phyloP scores from a whole-genome alignment of 2,113 vertebrate genomes.

The Ancistrus triradiatus region DNA sequence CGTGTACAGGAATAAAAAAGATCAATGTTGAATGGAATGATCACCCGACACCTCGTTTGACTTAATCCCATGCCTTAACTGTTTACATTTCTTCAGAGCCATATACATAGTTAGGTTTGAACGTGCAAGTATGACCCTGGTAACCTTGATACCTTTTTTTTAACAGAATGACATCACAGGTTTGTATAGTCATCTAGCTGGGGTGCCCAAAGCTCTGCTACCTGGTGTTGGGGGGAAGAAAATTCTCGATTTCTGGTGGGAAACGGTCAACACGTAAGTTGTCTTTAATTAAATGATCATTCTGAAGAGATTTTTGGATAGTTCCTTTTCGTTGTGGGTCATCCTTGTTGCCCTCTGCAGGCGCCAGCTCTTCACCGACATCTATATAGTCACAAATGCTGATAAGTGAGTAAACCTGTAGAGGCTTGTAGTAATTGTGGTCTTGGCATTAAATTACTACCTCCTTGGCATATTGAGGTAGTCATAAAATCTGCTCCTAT shows the following conservation, averaged over 20 bases:
- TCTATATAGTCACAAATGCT: slow-evolving; percentile 78
- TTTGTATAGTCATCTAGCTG: slow-evolving; percentile 66
- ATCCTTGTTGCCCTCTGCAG: slow-evolving; percentile 45
- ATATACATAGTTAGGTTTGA: no score
- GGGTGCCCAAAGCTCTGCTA: slow-evolving; percentile 74
- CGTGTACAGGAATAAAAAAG: no score
- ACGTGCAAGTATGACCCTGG: no score
- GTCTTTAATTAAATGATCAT: not conserved
- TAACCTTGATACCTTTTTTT: not conserved
- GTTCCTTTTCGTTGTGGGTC: no score
- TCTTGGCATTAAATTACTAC: not conserved
- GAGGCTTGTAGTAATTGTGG: no score
- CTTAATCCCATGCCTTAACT: no score
- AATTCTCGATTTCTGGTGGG: slow-evolving; percentile 83
- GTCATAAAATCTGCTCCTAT: not conserved
- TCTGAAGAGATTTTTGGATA: not conserved
- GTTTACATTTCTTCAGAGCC: no score
- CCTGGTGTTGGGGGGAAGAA: slow-evolving; percentile 77
- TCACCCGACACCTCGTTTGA: no score
- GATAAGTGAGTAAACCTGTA: slow-evolving; percentile 70
- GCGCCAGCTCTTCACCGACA: slow-evolving; percentile 75
- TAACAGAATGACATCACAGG: slow-evolving; percentile 71
- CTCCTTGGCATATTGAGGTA: not conserved
- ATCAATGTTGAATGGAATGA: no score
- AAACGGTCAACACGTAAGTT: slow-evolving; percentile 73